These are phyloP conservation scores for Serinus canaria DNA, from an alignment of 2,113 vertebrate species.

Conservation along the genomic window DNA sequence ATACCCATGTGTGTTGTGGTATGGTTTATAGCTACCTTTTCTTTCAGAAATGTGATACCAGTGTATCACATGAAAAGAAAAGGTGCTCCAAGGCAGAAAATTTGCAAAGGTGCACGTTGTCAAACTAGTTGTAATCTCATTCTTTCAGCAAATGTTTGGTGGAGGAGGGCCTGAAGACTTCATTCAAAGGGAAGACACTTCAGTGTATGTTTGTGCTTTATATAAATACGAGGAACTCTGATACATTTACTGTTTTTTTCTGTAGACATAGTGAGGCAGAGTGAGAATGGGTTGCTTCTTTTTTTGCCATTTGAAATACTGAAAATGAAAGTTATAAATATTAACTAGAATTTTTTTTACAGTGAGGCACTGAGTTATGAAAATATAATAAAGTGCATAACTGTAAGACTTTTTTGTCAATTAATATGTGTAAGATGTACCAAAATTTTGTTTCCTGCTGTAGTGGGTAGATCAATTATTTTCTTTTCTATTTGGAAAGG, in stretches of 20 bases:
- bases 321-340: neutral
- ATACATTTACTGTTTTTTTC: neutral
- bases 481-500: neutral
- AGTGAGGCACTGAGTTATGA: neutral
- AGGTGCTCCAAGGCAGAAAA: neutral
- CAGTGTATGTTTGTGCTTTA: neutral
- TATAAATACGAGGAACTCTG: neutral
- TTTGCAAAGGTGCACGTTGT: neutral
- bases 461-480: neutral
- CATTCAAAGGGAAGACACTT: neutral
- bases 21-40: neutral
- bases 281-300: neutral
- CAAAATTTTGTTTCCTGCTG: neutral
- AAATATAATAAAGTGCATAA: neutral
- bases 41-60: neutral
- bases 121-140: neutral
- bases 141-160: neutral
- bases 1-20: neutral
- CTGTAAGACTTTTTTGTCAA: neutral
- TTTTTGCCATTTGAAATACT: neutral
- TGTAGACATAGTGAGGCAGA: neutral
- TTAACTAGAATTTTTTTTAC: neutral
- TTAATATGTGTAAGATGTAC: neutral
- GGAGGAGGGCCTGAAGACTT: neutral
- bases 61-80: neutral